Evolutionary conservation across 64 coral and sea anemone genomes (phyloP).

Genomic region (Stichodactyla mertensii): DNA sequence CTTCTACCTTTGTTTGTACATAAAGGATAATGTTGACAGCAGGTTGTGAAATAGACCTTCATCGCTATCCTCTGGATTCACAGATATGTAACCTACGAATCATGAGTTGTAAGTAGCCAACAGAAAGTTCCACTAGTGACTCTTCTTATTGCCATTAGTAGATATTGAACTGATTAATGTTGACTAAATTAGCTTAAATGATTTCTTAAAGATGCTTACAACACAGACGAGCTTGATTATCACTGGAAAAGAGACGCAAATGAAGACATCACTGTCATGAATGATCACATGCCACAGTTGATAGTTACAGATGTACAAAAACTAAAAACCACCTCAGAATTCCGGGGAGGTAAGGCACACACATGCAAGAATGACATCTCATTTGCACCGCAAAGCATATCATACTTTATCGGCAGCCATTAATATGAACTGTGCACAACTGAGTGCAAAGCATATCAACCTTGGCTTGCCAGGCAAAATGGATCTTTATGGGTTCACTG

Average conservation of each 20-base stretch:
- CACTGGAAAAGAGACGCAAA: conserved; percentile 48
- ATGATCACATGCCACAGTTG: conserved; percentile 83
- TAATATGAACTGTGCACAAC: too few species aligned
- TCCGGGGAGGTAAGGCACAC: not conserved
- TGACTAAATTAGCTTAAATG: not conserved
- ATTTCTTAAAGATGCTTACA: conserved; percentile 59
- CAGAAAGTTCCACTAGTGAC: too few species aligned
- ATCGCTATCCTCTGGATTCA: conserved; percentile 33
- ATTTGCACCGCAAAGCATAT: too few species aligned
- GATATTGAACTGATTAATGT: too few species aligned
- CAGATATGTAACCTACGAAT: conserved; percentile 45
- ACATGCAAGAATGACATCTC: too few species aligned
- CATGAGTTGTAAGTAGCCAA: conserved; percentile 31
- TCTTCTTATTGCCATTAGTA: too few species aligned
- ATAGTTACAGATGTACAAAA: conserved; percentile 39
- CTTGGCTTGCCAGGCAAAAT: too few species aligned
- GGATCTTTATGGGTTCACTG: too few species aligned
- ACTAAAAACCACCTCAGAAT: not conserved
- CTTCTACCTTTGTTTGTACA: not conserved
- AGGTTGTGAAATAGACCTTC: conserved; percentile 44
- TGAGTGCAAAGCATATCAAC: too few species aligned
- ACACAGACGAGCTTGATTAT: conserved; percentile 65
- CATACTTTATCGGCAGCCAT: too few species aligned
- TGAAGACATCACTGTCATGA: conserved; percentile 46
- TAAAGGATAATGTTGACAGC: conserved; percentile 38